phyloP scores from a whole-genome alignment of 2,888 invertebrate species.

The Mellilla xanthometata region DNA sequence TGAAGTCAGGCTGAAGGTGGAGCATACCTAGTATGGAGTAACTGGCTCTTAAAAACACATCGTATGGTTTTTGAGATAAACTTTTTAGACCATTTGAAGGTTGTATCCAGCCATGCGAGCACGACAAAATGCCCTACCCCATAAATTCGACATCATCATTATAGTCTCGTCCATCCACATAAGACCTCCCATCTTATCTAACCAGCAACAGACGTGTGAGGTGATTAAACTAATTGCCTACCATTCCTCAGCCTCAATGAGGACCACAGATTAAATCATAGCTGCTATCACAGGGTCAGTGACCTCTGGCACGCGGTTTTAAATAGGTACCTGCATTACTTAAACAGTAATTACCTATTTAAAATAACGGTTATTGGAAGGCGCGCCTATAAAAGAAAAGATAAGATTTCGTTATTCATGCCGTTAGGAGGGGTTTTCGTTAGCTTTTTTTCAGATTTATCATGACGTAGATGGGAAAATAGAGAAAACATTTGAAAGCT shows the following conservation, averaged over 20 bases:
- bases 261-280: constrained; percentile 22
- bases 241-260: constrained; percentile 48
- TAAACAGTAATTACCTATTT: constrained; percentile 25
- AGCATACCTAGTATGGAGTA: no score
- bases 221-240: constrained; percentile 67
- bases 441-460: constrained; percentile 1
- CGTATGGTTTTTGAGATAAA: no score
- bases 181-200: constrained; percentile 43
- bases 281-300: constrained; percentile 29
- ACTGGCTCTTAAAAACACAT: no score
- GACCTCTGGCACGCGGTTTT: constrained; percentile 41
- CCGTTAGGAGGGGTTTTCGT: constrained; percentile 18
- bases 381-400: constrained; percentile 12
- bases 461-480: no score
- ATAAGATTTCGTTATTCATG: constrained; percentile 17
- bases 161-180: constrained; percentile 32
- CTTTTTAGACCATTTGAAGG: no score
- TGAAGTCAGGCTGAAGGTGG: no score
- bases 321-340: constrained; percentile 7
- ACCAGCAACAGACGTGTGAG: constrained; percentile 52
- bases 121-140: no score
- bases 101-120: no score
- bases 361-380: constrained; percentile 22
- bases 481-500: no score
- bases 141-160: no score